Base-by-base conservation (phyloP, 2,113 vertebrate species). In the Leptocoma aspasia region DNA sequence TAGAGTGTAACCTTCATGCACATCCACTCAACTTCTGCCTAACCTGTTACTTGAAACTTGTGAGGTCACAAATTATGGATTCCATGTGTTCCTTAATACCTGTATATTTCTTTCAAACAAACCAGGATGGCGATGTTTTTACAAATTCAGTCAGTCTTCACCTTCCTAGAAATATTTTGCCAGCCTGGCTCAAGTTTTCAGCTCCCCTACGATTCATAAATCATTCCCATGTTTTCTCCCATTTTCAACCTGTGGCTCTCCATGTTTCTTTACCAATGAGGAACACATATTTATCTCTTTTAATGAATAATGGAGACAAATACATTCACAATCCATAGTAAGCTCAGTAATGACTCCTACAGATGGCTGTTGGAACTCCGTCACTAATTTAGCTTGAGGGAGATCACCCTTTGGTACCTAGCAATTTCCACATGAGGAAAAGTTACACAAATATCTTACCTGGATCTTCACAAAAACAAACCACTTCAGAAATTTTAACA, bases 51-150 rank as follows among this genome's bases (percentile, higher is more conserved):
- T 63, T 39, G 9, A 54, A 84, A 81, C 7, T 56, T 31, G 3
- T 35, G n/a, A 77, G 37, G 42, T 49, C 39, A 53, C 2, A 0
- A 39, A 44, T 53, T 57, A 33, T 4, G 26, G 20, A 18, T 23
- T 61, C 18, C 26, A 20, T 0, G 0, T 9, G 31, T 20, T 72
- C 31, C 37, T 72, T 26, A 39, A 45, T 13, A 61, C n/a, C 31
- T 47, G 15, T 15, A 17, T 10, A 11, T 35, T 54, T 80, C 72
- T 56, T 66, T 65, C 17, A 59, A 69, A 49, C 22, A 57, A 72
- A 81, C 9, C 1, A 4, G 12, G 28, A 56, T 10, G 22, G 7
- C 13, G 35, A 21, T 19, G 2, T 50, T 91, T 79, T 42, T n/a
- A 71, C 5, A 68, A 37, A 82, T 23, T 24, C 20, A 42, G 26